Conservation (phyloP, 2,797 vertebrate species). For the Syngnathus rostellatus region DNA sequence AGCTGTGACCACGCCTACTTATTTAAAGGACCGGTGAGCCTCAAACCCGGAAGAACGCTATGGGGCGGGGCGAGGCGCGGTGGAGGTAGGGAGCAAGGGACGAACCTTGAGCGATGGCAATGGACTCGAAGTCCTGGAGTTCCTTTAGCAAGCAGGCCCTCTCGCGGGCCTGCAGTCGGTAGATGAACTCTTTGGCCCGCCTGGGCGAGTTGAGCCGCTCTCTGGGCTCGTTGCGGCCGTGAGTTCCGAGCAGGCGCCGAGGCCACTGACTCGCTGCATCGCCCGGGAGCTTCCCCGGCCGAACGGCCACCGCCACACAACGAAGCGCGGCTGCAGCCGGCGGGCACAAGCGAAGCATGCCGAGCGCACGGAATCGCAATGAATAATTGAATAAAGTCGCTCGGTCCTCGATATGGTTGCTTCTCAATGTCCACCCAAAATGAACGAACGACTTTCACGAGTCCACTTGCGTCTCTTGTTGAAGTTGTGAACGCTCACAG, state of each 20-base stretch:
- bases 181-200: conserved; percentile 81
- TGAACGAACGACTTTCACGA: background rate
- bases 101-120: conserved; percentile 14
- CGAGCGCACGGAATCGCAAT: background rate
- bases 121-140: conserved; percentile 75
- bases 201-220: conserved; percentile 75
- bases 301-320: background rate
- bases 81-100: background rate
- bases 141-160: conserved; percentile 76
- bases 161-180: conserved; percentile 76
- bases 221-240: conserved; percentile 69
- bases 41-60: background rate
- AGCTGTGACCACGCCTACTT: background rate
- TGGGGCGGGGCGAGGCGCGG: too few species aligned
- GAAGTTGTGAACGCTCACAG: background rate
- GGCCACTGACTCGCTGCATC: background rate
- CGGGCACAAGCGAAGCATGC: background rate
- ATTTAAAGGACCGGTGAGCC: background rate
- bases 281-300: background rate
- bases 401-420: background rate
- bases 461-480: background rate
- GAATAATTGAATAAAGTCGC: background rate
- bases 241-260: conserved; percentile 12
- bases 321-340: too few species aligned
- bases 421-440: too few species aligned